These are phyloP conservation scores for Gymnorhina tibicen DNA, from an alignment of 2,113 vertebrate genomes.

Conservation along the genomic window DNA sequence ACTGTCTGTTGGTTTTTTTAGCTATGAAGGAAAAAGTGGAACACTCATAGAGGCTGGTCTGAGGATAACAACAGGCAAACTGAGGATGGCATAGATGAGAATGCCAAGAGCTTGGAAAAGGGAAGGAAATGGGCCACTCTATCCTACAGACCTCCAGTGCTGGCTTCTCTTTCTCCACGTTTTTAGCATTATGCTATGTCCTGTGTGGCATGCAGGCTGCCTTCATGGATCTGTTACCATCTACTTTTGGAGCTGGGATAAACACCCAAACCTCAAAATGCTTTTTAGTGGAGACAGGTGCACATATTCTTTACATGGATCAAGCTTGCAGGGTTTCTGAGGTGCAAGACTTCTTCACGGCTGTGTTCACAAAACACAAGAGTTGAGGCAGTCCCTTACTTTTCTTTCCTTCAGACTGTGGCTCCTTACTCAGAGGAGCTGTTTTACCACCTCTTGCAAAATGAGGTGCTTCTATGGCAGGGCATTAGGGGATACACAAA, in stretches of 20 bases:
- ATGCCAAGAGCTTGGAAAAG: not conserved
- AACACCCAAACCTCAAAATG: not conserved
- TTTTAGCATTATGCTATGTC: not conserved
- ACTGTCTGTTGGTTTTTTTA: not conserved
- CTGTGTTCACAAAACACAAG: not conserved
- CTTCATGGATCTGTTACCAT: not conserved
- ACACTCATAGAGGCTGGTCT: not conserved
- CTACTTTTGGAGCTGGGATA: not conserved
- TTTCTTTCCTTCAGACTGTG: not conserved
- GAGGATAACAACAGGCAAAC: not conserved
- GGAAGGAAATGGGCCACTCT: not conserved
- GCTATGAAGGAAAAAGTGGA: not conserved
- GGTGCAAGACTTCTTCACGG: not conserved
- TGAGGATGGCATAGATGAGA: not conserved
- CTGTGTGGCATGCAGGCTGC: not conserved
- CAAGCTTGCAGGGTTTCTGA: not conserved
- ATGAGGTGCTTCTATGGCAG: not conserved
- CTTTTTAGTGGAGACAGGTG: not conserved
- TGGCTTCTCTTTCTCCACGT: not conserved
- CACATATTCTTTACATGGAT: not conserved
- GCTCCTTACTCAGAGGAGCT: not conserved
- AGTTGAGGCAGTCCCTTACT: not conserved
- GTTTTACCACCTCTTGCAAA: not conserved
- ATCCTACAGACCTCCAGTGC: not conserved
- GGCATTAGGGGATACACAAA: not conserved